These are phyloP conservation scores for Melanargia galathea DNA, from an alignment of 2,888 invertebrate genomes.

Conservation along the genomic window DNA sequence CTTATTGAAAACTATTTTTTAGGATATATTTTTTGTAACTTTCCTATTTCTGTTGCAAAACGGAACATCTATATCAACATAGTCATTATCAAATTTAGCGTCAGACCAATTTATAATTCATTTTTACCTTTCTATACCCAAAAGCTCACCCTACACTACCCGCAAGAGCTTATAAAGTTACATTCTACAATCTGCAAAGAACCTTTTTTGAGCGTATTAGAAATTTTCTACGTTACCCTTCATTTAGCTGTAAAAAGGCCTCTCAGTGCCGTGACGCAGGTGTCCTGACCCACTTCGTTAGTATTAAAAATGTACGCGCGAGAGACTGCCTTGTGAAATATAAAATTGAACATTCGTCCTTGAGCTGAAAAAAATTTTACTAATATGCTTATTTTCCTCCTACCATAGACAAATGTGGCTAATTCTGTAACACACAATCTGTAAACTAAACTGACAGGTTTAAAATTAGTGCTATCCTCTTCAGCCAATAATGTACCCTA, in stretches of 20 bases:
- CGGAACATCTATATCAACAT: background rate
- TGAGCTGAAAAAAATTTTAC: background rate
- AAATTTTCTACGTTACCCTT: slow-evolving; percentile 27
- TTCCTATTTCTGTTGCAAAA: background rate
- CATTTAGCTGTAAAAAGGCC: slow-evolving; percentile 8
- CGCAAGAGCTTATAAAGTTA: slow-evolving; percentile 4
- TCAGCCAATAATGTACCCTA: no score
- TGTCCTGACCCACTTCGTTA: slow-evolving; percentile 33
- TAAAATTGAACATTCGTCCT: slow-evolving; percentile 20
- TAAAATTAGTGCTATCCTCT: no score
- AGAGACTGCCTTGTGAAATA: slow-evolving; percentile 16
- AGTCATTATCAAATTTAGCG: slow-evolving; percentile 4
- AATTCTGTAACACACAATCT: no score
- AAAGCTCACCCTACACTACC: background rate
- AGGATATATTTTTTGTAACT: no score
- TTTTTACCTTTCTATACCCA: background rate
- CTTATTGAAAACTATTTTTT: no score
- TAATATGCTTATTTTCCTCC: no score
- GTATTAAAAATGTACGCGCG: slow-evolving; percentile 32
- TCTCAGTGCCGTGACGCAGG: slow-evolving; percentile 28
- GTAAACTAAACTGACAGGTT: no score
- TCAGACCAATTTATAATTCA: background rate
- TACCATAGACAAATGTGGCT: no score
- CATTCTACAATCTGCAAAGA: slow-evolving; percentile 6
- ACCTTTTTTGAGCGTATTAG: slow-evolving; percentile 35